Conservation (phyloP, 2,888 invertebrate species). For the Phyllotreta striolata region DNA sequence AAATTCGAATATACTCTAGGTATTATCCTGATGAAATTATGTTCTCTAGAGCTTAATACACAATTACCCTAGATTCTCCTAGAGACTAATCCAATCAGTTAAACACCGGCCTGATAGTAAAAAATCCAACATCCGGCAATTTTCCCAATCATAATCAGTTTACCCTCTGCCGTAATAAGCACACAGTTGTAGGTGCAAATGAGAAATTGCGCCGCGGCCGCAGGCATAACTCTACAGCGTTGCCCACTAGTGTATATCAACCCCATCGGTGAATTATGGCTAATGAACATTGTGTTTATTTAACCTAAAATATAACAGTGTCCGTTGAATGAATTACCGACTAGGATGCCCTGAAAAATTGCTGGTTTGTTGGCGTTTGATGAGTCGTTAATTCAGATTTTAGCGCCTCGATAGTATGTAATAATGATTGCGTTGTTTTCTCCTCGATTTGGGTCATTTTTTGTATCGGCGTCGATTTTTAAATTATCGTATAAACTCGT, state of each 20-base stretch:
- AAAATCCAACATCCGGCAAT: conserved; percentile 43
- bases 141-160: conserved; percentile 61
- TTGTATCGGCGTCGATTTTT: too few relatives aligned
- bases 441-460: neutral
- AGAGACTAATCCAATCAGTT: neutral
- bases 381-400: conserved; percentile 19
- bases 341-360: conserved; percentile 47
- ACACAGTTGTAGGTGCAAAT: conserved; percentile 60
- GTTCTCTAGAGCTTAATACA: neutral
- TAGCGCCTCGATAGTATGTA: neutral
- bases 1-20: too few relatives aligned
- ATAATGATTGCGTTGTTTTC: neutral
- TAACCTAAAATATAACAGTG: conserved; percentile 58
- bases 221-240: conserved; percentile 56
- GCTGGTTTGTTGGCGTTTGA: conserved; percentile 35
- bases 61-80: neutral
- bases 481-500: too few relatives aligned
- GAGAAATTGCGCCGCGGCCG: conserved; percentile 58
- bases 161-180: conserved; percentile 58
- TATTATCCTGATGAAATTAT: too few relatives aligned
- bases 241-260: conserved; percentile 57
- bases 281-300: conserved; percentile 61
- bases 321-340: conserved; percentile 51
- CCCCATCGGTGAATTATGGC: conserved; percentile 57
- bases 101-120: conserved; percentile 21